Evolutionary conservation across 2,888 invertebrate species (phyloP).

Genomic region (Agrochola litura): DNA sequence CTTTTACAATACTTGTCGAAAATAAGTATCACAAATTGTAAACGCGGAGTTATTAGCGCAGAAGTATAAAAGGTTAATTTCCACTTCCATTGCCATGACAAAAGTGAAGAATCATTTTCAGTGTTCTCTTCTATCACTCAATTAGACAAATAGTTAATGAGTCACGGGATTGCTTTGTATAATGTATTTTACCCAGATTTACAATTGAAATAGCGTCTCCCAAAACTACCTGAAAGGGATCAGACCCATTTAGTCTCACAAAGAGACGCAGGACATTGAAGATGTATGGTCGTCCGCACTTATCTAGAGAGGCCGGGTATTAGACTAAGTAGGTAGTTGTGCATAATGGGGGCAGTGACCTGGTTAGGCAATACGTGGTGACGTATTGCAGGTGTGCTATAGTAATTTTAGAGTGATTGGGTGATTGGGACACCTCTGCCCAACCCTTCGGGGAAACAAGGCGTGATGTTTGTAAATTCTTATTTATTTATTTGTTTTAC

Average conservation of each 20-base stretch:
- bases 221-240: conserved; percentile 30
- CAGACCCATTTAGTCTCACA: conserved; percentile 18
- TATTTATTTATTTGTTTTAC: neutral
- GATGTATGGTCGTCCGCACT: conserved; percentile 19
- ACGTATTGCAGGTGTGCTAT: too few relatives aligned
- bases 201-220: conserved; percentile 21
- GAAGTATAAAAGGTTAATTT: neutral
- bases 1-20: neutral
- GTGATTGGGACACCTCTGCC: too few relatives aligned
- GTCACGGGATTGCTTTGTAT: neutral
- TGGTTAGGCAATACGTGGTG: neutral
- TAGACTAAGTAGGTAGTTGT: conserved; percentile 2
- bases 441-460: too few relatives aligned
- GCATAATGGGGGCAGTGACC: conserved; percentile 5
- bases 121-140: neutral
- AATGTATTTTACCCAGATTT: conserved; percentile 9
- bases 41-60: neutral
- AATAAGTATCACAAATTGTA: neutral
- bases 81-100: neutral
- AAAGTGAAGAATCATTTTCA: neutral
- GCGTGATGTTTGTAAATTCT: neutral
- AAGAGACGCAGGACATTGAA: conserved; percentile 14
- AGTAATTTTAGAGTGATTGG: neutral
- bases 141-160: neutral
- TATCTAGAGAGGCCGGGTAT: conserved; percentile 21